These are phyloP conservation scores for Epinotia demarniana DNA, from an alignment of 2,888 invertebrate species.

Conservation along the genomic window DNA sequence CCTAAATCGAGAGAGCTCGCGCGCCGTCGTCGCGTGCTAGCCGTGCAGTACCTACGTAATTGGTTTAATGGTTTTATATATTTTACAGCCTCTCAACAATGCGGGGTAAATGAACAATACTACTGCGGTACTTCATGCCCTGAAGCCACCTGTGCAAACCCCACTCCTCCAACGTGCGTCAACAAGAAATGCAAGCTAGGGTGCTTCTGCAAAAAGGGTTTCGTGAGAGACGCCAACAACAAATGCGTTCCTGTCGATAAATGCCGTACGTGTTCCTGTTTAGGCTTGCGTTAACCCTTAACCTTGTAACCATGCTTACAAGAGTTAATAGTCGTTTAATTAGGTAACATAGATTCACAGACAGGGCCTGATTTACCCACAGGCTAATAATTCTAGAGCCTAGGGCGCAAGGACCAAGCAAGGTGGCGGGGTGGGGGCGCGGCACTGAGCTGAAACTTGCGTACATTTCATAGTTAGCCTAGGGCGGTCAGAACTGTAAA, in stretches of 20 bases:
- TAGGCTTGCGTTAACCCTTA: neutral
- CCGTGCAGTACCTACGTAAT: too few species aligned
- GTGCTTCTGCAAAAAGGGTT: slow-evolving; percentile 41
- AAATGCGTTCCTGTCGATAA: slow-evolving; percentile 26
- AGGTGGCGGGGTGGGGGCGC: too few species aligned
- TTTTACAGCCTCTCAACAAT: slow-evolving; percentile 13
- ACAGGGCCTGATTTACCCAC: too few species aligned
- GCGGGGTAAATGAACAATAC: slow-evolving; percentile 30
- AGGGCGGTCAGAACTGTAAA: too few species aligned
- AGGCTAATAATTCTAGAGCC: too few species aligned
- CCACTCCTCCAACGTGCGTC: slow-evolving; percentile 5
- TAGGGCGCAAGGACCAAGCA: too few species aligned
- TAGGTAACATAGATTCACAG: too few species aligned
- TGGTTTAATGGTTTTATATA: neutral
- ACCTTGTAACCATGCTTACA: neutral
- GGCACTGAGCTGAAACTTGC: too few species aligned
- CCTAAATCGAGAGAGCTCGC: too few species aligned
- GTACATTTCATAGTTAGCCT: too few species aligned
- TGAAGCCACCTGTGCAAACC: slow-evolving; percentile 35
- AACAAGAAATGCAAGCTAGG: slow-evolving; percentile 25
- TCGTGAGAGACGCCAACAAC: slow-evolving; percentile 36
- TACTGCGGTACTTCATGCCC: slow-evolving; percentile 13
- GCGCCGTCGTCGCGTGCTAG: too few species aligned
- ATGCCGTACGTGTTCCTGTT: slow-evolving; percentile 26
- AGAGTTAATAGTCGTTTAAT: too few species aligned